Conservation (phyloP, 2,113 vertebrate species). For the Pygoscelis adeliae region DNA sequence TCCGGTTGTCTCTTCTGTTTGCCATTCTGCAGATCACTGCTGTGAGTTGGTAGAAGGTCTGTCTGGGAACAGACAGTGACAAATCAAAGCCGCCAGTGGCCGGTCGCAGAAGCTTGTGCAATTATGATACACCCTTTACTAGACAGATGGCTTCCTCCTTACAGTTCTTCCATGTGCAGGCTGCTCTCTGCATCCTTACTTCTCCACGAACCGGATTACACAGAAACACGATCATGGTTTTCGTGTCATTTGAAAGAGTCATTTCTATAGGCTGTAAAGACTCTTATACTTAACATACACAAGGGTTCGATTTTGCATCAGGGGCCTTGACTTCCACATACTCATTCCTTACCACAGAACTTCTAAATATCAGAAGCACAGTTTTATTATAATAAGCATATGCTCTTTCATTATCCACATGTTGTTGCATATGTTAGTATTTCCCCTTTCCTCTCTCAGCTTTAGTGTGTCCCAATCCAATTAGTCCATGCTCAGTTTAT, state of each 20-base stretch:
- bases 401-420: neutral
- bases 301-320: neutral
- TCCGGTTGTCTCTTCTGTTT: neutral
- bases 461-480: neutral
- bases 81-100: neutral
- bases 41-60: neutral
- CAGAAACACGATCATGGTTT: accelerated
- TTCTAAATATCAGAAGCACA: neutral
- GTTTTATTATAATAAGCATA: neutral
- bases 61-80: neutral
- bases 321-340: neutral
- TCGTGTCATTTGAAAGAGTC: neutral
- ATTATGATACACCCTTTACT: neutral
- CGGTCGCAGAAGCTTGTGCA: accelerated
- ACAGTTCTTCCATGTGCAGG: neutral
- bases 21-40: neutral
- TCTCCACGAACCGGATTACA: neutral
- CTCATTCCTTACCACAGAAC: neutral
- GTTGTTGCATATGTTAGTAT: neutral
- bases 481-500: neutral
- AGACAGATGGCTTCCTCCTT: neutral
- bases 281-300: neutral
- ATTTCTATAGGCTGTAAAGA: neutral
- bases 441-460: neutral
- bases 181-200: neutral